Conservation (phyloP, 2,797 vertebrate species). For the Arrhamphus sclerolepis region DNA sequence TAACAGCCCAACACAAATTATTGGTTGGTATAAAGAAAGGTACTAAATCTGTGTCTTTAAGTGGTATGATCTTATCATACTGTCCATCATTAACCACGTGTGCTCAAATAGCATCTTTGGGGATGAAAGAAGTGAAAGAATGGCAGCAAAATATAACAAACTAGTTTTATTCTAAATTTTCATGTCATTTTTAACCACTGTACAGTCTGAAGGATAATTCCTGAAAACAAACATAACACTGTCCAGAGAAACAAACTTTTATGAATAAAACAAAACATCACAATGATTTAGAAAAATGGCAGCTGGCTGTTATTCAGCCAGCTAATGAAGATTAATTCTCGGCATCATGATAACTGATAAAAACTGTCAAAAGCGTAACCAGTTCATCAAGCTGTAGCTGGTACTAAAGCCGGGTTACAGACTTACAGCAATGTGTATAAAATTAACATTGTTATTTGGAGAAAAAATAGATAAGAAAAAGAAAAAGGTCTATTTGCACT, state of each 20-base stretch:
- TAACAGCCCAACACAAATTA: too few relatives aligned
- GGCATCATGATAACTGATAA: slow-evolving; percentile 21
- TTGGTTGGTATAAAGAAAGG: too few relatives aligned
- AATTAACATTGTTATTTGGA: slow-evolving; percentile 21
- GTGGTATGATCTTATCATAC: too few relatives aligned
- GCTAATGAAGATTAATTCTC: slow-evolving; percentile 1
- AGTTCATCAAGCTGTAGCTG: slow-evolving; percentile 20
- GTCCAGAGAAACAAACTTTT: slow-evolving; percentile 48
- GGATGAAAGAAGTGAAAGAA: too few relatives aligned
- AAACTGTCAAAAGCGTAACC: slow-evolving; percentile 25
- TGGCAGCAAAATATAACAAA: slow-evolving; percentile 69
- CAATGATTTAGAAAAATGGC: slow-evolving; percentile 47
- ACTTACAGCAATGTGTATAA: slow-evolving; percentile 29
- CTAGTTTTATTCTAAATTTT: slow-evolving; percentile 82
- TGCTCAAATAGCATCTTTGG: too few relatives aligned
- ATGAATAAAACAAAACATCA: slow-evolving; percentile 62
- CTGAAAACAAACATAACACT: slow-evolving; percentile 63
- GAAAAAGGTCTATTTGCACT: slow-evolving; percentile 56
- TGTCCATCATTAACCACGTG: too few relatives aligned
- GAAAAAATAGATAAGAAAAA: not conserved
- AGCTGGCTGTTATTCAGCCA: slow-evolving; percentile 26
- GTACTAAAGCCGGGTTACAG: slow-evolving; percentile 19
- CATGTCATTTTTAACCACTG: slow-evolving; percentile 60
- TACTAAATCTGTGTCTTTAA: too few relatives aligned
- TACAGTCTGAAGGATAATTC: slow-evolving; percentile 65